Conservation (phyloP, 2,797 vertebrate genomes). For the Bryconaethiops microstoma region DNA sequence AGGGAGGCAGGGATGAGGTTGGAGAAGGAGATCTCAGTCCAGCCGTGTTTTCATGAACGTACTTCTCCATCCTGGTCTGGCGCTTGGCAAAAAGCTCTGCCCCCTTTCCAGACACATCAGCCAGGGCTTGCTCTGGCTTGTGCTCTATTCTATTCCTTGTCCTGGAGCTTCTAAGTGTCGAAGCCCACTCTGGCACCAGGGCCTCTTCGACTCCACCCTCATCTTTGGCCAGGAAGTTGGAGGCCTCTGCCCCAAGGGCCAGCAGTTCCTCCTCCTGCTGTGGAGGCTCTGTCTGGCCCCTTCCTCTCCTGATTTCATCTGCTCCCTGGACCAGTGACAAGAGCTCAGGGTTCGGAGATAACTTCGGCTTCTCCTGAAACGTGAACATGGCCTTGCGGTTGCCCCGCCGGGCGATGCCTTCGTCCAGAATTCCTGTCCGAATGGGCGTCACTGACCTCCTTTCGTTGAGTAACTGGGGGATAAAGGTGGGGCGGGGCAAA, state of each 20-base stretch:
- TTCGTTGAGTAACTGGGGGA: conserved; percentile 66
- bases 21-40: conserved; percentile 88
- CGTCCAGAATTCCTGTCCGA: conserved; percentile 91
- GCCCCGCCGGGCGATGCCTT: conserved; percentile 76
- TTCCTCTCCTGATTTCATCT: conserved; percentile 86
- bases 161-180: conserved; percentile 90
- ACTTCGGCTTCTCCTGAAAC: conserved; percentile 91
- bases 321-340: conserved; percentile 91
- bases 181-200: conserved; percentile 86
- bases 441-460: conserved; percentile 60
- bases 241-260: conserved; percentile 92
- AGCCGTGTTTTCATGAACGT: conserved; percentile 82
- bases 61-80: conserved; percentile 96
- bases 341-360: conserved; percentile 93
- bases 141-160: conserved; percentile 82
- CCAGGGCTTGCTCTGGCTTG: conserved; percentile 86
- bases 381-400: conserved; percentile 95
- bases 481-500: conserved; percentile 73
- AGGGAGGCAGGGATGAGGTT: conserved; percentile 94
- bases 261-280: conserved; percentile 87
- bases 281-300: conserved; percentile 76
- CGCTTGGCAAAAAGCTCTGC: conserved; percentile 93
- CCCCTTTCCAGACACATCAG: conserved; percentile 90
- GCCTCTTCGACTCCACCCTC: conserved; percentile 62
- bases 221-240: conserved; percentile 86